These are phyloP conservation scores for Myrmecobius fasciatus DNA, from an alignment of 2,113 vertebrate species.

Conservation along the genomic window DNA sequence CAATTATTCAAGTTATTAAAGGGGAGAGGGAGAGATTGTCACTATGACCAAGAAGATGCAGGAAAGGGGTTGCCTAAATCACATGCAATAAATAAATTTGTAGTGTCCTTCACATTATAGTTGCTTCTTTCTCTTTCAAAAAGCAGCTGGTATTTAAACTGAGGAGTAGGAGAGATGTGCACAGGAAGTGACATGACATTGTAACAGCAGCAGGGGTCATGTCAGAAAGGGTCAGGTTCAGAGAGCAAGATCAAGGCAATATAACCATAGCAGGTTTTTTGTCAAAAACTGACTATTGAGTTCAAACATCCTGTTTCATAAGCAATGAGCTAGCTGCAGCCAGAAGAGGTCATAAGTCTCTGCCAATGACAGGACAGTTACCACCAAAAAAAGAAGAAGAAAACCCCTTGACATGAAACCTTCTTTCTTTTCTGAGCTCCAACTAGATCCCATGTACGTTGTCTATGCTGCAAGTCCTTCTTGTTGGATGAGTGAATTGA, in stretches of 20 bases:
- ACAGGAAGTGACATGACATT: background rate
- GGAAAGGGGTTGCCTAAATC: background rate
- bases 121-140: background rate
- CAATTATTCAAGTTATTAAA: background rate
- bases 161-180: background rate
- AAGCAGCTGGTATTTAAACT: background rate
- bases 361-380: background rate
- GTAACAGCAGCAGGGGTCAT: background rate
- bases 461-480: background rate
- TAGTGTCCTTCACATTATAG: background rate
- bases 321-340: background rate
- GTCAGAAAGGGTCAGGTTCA: background rate
- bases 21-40: background rate
- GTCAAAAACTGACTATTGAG: background rate
- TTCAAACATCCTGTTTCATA: background rate
- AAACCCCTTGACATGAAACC: background rate
- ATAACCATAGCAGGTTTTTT: background rate
- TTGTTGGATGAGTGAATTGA: background rate
- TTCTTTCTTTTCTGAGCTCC: background rate
- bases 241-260: background rate
- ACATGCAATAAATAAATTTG: background rate
- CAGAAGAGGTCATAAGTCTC: background rate
- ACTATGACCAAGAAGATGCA: background rate
- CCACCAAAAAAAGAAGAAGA: background rate
- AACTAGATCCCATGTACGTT: background rate